Evolutionary conservation across 2,113 vertebrate genomes (phyloP), one percentile per base, ranked within the genome.

Genomic region (Turnix velox): DNA sequence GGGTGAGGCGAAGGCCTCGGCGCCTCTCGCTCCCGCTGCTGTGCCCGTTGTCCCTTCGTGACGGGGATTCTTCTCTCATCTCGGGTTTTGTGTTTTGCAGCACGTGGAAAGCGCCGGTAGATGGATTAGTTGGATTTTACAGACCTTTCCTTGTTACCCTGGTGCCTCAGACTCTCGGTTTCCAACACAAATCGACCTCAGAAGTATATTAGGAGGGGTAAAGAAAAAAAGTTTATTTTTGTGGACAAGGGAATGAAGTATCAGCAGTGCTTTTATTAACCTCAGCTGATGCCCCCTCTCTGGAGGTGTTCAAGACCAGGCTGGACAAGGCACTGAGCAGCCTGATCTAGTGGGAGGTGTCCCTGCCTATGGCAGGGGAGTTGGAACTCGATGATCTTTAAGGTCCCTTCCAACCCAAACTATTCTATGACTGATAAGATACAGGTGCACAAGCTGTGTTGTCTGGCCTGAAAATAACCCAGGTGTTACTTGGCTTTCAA

Each of bases 31-130:
- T 7, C n/a, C 2, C 35, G 46, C 61, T 14, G 77, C 52, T n/a
- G 17, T 10, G 2, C 11, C 75, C 27, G 19, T 31, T 11, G 11
- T 9, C n/a, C n/a, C n/a, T n/a, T 35, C 18, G 5, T 19, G 0
- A n/a, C n/a, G n/a, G n/a, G n/a, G n/a, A n/a, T n/a, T n/a, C n/a
- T 12, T 1, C 61, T 37, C 22, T 12, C 22, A 2, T n/a, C 20
- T 14, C 12, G 25, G 55, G 33, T 18, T 30, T 30, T 52, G 10
- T 18, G 28, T 17, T 52, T 52, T 18, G 7, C 23, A 9, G 25
- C 19, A 19, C 14, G 3, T 27, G 12, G 54, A 54, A 57, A 71
- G 16, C 8, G 66, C 14, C 40, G 7, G 5, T 11, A 20, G 10
- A 10, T 6, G 24, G 7, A 1, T 45, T 20, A 17, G 4, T 52